Evolutionary conservation across 2,888 invertebrate genomes (phyloP), one percentile per base, ranked within the genome.

Genomic region (Adelognathus sp.): DNA sequence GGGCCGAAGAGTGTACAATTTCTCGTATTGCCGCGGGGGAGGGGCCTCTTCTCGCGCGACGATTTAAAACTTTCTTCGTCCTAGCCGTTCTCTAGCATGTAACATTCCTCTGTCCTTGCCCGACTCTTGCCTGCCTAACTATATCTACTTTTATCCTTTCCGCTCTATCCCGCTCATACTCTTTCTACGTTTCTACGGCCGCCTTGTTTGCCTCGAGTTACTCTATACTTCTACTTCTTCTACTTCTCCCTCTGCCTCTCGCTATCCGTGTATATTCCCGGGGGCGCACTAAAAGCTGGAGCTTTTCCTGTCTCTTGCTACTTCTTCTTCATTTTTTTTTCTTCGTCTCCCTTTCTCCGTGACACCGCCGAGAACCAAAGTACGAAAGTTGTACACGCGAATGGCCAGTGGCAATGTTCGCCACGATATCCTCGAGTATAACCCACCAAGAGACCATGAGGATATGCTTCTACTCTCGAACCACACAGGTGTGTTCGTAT

Each of bases 151-250:
- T 3, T 31, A 39, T 44, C 41, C 27, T 60, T 50, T 63, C 36
- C 44, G 52, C 44, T 7, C 27, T 63, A 44, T 16, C 70, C 58
- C 39, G 39, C 74, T 71, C 52, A 69, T 67, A 54, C 66, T 74
- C 75, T 74, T 60, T 71, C 76, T 41, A 60, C 56, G 58, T 66
- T 76, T 66, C 54, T 73, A 64, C 69, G 50, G 50, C 74, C 77
- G 75, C 77, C 70, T 73, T 79, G 77, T 78, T 81, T 79, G 75
- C 72, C 72, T 72, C 46, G 60, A 74, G 78, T 74, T 74, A 74
- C 78, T 66, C 54, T 29, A n/a, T n/a, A 79, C 79, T 76, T 69
- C 66, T 58, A 60, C 56, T 80, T 67, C 27, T 50, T 60, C 41
- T 76, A n/a, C 46, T 60, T 31, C 69, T 71, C 39, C 27, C 52